phyloP scores from a whole-genome alignment of 2,113 vertebrate genomes.

The Lichenostomus cassidix region DNA sequence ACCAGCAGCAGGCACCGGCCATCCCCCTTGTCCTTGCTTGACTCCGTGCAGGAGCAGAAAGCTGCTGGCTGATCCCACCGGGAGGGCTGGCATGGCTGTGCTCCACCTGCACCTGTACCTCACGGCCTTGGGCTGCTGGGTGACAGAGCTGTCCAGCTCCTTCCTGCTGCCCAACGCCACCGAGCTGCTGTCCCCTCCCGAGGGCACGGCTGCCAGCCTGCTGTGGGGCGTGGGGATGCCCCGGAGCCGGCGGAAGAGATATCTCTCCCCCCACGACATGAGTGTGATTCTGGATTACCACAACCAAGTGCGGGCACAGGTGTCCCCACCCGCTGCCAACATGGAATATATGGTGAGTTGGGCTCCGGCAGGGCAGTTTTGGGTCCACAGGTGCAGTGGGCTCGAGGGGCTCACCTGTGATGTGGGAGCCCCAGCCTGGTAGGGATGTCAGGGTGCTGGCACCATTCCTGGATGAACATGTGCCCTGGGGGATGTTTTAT shows the following conservation, averaged over 20 bases:
- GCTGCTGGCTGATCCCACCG: fast-evolving
- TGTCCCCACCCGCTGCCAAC: conserved; percentile 84
- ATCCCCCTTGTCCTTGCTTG: neutral
- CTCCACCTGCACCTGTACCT: conserved; percentile 70
- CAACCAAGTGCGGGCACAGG: conserved; percentile 84
- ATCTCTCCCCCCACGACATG: conserved; percentile 80
- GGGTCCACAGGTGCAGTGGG: neutral
- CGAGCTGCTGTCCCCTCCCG: neutral
- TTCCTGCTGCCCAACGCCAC: conserved; percentile 64
- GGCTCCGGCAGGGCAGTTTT: fast-evolving
- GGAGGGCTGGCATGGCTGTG: conserved; percentile 62
- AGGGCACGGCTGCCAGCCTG: neutral
- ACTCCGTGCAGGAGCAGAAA: neutral
- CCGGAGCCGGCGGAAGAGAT: conserved; percentile 65
- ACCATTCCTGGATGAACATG: fast-evolving
- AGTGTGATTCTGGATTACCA: conserved; percentile 83
- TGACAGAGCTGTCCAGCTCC: conserved; percentile 42
- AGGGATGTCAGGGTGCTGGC: neutral
- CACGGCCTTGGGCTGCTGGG: conserved; percentile 77
- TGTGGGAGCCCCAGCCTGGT: neutral
- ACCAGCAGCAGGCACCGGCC: neutral
- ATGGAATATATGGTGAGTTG: conserved; percentile 91
- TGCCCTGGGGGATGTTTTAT: fast-evolving
- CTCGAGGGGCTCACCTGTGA: neutral
- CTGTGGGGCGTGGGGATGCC: conserved; percentile 24